Conservation (phyloP, 2,888 invertebrate species). For the Conus canariensis region DNA sequence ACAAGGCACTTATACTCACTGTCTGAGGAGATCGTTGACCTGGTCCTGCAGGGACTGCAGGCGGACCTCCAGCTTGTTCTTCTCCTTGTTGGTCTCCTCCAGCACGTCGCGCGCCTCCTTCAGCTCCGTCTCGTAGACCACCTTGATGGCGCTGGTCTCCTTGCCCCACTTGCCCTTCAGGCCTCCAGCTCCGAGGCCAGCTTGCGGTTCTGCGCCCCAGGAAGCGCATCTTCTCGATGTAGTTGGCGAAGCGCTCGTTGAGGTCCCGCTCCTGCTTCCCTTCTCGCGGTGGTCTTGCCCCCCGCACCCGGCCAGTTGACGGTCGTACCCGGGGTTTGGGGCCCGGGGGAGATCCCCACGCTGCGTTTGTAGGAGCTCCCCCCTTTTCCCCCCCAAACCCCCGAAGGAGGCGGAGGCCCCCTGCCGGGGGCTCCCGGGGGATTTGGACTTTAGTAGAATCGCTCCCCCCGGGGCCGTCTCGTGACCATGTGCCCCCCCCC, state of each 20-base stretch:
- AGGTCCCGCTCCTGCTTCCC: constrained; percentile 81
- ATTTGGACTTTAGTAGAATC: too few species aligned
- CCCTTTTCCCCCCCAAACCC: too few species aligned
- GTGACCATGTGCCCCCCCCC: too few species aligned
- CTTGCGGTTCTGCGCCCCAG: constrained; percentile 79
- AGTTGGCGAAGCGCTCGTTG: constrained; percentile 81
- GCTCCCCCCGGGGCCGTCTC: too few species aligned
- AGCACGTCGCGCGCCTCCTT: constrained; percentile 80
- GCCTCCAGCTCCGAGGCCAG: constrained; percentile 75
- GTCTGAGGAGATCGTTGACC: constrained; percentile 73
- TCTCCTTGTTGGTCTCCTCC: constrained; percentile 80
- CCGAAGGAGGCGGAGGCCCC: too few species aligned
- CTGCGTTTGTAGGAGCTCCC: constrained; percentile 58
- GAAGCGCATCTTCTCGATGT: constrained; percentile 80
- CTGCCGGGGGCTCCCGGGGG: too few species aligned
- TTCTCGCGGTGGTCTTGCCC: constrained; percentile 78
- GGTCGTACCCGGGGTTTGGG: constrained; percentile 20
- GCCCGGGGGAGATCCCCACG: constrained; percentile 64
- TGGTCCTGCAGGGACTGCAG: constrained; percentile 79
- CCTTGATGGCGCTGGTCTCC: constrained; percentile 76
- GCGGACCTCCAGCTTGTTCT: constrained; percentile 80
- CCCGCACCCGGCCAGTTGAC: constrained; percentile 69
- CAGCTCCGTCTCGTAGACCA: constrained; percentile 80
- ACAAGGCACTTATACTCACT: constrained; percentile 62
- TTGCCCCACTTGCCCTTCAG: constrained; percentile 75